These are phyloP conservation scores for Sebastes umbrosus DNA, from an alignment of 2,797 vertebrate genomes.

Conservation along the genomic window DNA sequence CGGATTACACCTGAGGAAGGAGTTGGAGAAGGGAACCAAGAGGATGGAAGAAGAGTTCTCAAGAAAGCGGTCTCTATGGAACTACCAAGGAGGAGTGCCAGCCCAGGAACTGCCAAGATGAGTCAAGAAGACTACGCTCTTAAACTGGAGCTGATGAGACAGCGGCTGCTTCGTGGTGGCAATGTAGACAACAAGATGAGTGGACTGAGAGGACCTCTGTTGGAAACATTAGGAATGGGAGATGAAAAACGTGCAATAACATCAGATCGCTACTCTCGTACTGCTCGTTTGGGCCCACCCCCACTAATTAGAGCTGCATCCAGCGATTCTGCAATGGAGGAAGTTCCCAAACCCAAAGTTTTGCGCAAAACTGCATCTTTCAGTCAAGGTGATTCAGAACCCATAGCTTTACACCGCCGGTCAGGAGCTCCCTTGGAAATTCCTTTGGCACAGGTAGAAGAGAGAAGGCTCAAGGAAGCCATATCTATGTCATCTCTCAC, in stretches of 20 bases:
- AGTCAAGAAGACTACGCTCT: constrained; percentile 92
- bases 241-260: constrained; percentile 82
- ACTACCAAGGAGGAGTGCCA: constrained; percentile 84
- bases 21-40: constrained; percentile 68
- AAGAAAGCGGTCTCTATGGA: constrained; percentile 91
- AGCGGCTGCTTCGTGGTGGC: constrained; percentile 89
- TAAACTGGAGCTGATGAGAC: constrained; percentile 94
- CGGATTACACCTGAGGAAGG: constrained; percentile 80
- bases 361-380: constrained; percentile 97
- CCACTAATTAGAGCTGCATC: constrained; percentile 91
- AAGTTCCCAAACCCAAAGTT: constrained; percentile 82
- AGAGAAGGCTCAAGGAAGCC: constrained; percentile 90
- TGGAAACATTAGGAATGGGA: constrained; percentile 91
- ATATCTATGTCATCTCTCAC: constrained; percentile 93
- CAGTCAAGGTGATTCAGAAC: constrained; percentile 93
- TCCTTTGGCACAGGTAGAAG: constrained; percentile 87
- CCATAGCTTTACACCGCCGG: constrained; percentile 89
- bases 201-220: constrained; percentile 92
- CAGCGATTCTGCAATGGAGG: constrained; percentile 88
- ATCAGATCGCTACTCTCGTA: constrained; percentile 76
- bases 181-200: constrained; percentile 93
- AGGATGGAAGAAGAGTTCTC: constrained; percentile 82
- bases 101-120: constrained; percentile 87
- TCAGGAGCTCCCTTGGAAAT: constrained; percentile 95
- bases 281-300: constrained; percentile 77